Base-by-base conservation (phyloP, 1,140 invertebrate genomes). In the Limonius californicus region DNA sequence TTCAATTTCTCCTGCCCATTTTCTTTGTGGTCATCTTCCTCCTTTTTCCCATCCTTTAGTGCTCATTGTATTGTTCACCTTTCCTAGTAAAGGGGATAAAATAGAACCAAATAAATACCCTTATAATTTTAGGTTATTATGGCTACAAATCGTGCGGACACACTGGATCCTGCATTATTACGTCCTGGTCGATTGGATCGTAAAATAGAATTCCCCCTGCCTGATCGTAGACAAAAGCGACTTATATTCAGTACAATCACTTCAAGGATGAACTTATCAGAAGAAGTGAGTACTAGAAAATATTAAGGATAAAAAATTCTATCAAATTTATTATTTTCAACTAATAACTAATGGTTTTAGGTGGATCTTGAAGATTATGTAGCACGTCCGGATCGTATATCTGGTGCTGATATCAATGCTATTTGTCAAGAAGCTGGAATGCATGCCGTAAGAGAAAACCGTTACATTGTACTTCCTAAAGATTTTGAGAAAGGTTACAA, bases 401-500 rank as follows among this genome's bases (percentile, higher is more conserved):
- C 95, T 61, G 97, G 97, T 50, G 98, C 98, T 53, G 98, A 99
- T 75, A 99, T 99, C 64, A 99, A 99, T 79, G 96, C 97, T 21
- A 99, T 99, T 73, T 99, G 97, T 78, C 98, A 99, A 81, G 97
- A 99, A 82, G 94, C 95, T 54, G 85, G 87, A 65, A 90, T 89
- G 88, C 97, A 99, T 78, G 98, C 98, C 4, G 97, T 99, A 0
- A 83, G 98, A 62, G 97, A 99, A 79, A 99, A 99, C 82, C 89
- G 97, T 54, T 99, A 98, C 76, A 97, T 99, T 68, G 96, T 99
- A 6, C 80, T 99, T 27, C 90, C 94, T 1, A 99, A 99, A 81
- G 98, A 99, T 81, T 99, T 99, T 75, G 97, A 99, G 77, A 99
- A 99, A 74, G 92, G 91, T 20, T 99, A 99, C 80, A 99, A 99